phyloP scores from a whole-genome alignment of 2,888 invertebrate genomes.

The Hydropsyche betteni region DNA sequence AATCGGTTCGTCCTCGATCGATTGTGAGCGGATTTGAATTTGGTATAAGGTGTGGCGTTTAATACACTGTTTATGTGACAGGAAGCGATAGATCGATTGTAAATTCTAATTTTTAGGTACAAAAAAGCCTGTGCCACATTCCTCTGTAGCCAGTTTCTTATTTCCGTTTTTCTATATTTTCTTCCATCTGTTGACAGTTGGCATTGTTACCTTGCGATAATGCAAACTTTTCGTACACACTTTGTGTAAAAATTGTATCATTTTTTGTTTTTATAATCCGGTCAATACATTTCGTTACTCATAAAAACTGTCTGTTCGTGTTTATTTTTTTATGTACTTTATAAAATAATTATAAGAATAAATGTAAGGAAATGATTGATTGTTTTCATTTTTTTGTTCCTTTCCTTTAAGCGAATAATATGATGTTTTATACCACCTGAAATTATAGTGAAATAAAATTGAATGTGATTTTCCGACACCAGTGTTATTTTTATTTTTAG shows the following conservation, averaged over 20 bases:
- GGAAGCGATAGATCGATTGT: not conserved
- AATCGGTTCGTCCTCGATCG: not conserved
- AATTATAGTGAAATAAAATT: no score
- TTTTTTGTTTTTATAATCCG: not conserved
- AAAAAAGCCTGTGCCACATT: conserved; percentile 22
- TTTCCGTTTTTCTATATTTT: conserved; percentile 1
- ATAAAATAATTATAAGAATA: conserved; percentile 46
- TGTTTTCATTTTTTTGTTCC: conserved; percentile 50
- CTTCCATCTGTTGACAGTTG: not conserved
- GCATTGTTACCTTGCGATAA: no score
- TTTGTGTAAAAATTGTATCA: not conserved
- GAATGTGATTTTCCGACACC: no score
- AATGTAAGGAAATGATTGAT: conserved; percentile 45
- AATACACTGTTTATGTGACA: not conserved
- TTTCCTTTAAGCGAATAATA: no score
- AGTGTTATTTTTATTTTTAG: no score
- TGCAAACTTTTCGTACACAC: no score
- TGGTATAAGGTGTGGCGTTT: not conserved
- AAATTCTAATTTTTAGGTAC: not conserved
- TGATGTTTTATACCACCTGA: no score
- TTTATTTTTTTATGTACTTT: conserved; percentile 41
- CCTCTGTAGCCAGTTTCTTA: not conserved
- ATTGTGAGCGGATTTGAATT: not conserved
- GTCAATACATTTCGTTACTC: not conserved
- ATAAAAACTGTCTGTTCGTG: conserved; percentile 25